Percentiles rank a stretch among this genome's conserved stretches.
Conservation (phyloP, 2,797 vertebrate species). For the Pterois miles region DNA sequence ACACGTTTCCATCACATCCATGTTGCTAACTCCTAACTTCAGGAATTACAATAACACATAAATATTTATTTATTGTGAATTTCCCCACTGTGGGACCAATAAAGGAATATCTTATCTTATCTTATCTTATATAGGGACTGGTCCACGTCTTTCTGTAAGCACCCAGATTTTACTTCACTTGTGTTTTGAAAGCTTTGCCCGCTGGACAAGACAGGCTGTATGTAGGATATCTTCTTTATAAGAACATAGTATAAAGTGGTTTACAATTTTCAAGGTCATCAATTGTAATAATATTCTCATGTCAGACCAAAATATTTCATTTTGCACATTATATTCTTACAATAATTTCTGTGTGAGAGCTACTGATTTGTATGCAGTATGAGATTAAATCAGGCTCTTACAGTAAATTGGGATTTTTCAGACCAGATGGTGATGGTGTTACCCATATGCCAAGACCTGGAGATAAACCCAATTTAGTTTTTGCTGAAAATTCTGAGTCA, state of each 20-base stretch:
- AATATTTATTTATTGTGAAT: too few species aligned
- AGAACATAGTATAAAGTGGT: neutral
- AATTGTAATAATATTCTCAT: neutral
- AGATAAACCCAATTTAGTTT: conserved; percentile 24
- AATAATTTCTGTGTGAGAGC: neutral
- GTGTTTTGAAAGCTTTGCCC: conserved; percentile 15
- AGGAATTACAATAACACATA: too few species aligned
- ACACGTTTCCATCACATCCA: conserved; percentile 16
- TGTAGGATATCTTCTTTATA: neutral
- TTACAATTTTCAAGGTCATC: neutral
- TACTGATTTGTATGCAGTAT: conserved; percentile 7
- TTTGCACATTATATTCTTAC: neutral
- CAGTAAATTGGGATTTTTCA: conserved; percentile 10
- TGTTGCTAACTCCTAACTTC: too few species aligned
- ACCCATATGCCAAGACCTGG: conserved; percentile 20
- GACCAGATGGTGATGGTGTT: conserved; percentile 44
- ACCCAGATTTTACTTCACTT: neutral
- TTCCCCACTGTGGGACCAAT: too few species aligned
- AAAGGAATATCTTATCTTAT: too few species aligned
- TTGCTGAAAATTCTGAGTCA: conserved; percentile 35
- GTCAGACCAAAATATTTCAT: neutral
- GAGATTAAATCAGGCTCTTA: conserved; percentile 9
- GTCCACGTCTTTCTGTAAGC: conserved; percentile 5
- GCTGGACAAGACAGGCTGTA: neutral
- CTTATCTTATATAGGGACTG: too few species aligned